Percentiles rank a stretch among this genome's conserved stretches.
Evolutionary conservation across 2,797 vertebrate species (phyloP).

Genomic region (Crypturellus tataupa): DNA sequence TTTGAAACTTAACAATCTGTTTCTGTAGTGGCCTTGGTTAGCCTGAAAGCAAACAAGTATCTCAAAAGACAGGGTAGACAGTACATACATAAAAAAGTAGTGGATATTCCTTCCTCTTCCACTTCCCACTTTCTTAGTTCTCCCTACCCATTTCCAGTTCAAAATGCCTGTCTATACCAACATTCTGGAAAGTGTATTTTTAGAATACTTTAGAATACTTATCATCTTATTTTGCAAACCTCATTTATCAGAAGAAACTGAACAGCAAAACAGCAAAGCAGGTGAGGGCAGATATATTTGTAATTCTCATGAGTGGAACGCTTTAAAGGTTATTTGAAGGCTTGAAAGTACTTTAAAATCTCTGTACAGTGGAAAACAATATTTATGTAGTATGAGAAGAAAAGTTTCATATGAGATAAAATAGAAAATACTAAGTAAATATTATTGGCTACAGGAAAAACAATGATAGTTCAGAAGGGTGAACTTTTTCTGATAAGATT

Average conservation of each 20-base stretch:
- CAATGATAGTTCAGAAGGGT: neutral
- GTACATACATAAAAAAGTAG: neutral
- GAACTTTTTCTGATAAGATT: neutral
- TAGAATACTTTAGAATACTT: neutral
- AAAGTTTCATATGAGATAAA: neutral
- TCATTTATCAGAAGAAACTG: neutral
- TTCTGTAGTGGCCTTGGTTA: neutral
- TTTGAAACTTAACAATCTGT: neutral
- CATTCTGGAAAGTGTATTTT: neutral
- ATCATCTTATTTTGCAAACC: neutral
- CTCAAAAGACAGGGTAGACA: rapidly evolving
- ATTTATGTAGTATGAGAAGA: neutral
- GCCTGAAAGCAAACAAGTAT: neutral
- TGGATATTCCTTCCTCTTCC: neutral
- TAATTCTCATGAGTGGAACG: neutral
- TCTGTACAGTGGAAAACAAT: neutral
- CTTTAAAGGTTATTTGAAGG: neutral
- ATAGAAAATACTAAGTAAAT: neutral
- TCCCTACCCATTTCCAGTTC: neutral
- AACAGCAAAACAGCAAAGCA: neutral
- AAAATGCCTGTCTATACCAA: neutral
- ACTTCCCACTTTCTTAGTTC: neutral
- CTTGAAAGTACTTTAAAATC: neutral
- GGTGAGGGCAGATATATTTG: neutral
- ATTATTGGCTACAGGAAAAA: neutral